phyloP scores from a whole-genome alignment of 2,888 invertebrate genomes.

The Drosophila siamana region DNA sequence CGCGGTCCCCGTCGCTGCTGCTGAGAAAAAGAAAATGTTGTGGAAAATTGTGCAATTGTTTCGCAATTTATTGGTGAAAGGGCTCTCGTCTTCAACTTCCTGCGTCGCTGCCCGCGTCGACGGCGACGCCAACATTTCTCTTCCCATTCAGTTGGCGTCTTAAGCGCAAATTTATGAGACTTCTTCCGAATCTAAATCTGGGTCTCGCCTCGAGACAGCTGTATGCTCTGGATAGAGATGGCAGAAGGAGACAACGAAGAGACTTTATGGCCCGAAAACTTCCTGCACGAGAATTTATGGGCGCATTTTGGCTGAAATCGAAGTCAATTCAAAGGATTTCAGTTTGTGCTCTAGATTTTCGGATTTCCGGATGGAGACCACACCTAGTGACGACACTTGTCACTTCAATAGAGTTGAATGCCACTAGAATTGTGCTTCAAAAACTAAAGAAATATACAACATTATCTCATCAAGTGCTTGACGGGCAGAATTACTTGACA shows the following conservation, averaged over 20 bases:
- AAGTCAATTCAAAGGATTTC: slow-evolving; percentile 7
- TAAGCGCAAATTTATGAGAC: slow-evolving; percentile 63
- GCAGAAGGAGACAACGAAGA: background rate
- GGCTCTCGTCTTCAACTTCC: slow-evolving; percentile 44
- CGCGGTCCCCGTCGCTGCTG: slow-evolving; percentile 21
- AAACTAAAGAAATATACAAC: background rate
- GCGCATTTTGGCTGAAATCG: background rate
- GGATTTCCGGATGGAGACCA: slow-evolving; percentile 28
- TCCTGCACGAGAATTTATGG: slow-evolving; percentile 3
- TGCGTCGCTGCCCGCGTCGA: slow-evolving; percentile 27
- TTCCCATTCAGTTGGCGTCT: slow-evolving; percentile 1
- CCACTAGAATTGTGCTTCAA: background rate
- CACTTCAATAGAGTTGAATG: background rate
- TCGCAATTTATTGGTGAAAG: slow-evolving; percentile 78
- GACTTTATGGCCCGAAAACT: background rate
- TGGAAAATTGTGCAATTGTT: slow-evolving; percentile 81
- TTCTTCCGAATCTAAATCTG: slow-evolving; percentile 20
- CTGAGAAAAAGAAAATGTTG: slow-evolving; percentile 56
- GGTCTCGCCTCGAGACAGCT: slow-evolving; percentile 51
- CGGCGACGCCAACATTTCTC: slow-evolving; percentile 20
- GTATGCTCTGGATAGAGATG: slow-evolving; percentile 15
- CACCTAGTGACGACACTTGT: slow-evolving; percentile 18
- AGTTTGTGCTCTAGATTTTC: slow-evolving; percentile 2
- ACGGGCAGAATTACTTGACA: background rate
- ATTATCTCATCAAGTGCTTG: background rate